Conservation (phyloP, 2,797 vertebrate genomes). For the Lepus oiostolus region DNA sequence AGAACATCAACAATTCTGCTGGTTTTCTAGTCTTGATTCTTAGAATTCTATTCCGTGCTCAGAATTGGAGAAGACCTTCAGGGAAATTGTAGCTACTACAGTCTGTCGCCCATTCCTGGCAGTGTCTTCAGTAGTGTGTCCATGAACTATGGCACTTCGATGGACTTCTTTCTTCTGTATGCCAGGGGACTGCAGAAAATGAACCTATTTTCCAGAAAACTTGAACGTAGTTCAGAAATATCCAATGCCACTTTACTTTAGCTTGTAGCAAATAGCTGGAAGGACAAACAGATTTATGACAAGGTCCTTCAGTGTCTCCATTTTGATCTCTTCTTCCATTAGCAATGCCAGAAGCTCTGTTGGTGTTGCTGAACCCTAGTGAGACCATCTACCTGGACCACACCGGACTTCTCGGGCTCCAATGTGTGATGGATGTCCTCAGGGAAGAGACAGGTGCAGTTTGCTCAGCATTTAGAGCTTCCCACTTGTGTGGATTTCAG, state of each 20-base stretch:
- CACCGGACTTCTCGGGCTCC: not conserved
- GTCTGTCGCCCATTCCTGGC: not conserved
- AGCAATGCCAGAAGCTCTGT: not conserved
- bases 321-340: not conserved
- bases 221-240: not conserved
- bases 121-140: not conserved
- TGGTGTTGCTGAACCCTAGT: not conserved
- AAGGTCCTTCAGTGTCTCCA: not conserved
- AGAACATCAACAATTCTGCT: not conserved
- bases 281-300: not conserved
- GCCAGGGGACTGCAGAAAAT: not conserved
- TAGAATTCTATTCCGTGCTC: constrained; percentile 10
- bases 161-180: not conserved
- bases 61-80: not conserved
- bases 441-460: not conserved
- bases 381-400: not conserved
- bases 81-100: not conserved
- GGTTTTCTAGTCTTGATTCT: not conserved
- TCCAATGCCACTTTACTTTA: not conserved
- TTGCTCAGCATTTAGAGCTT: not conserved
- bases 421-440: not conserved
- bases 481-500: not conserved
- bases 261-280: not conserved
- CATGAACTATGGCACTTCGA: not conserved
- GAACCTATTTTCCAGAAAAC: not conserved